These are phyloP conservation scores for Ammodytes dubius DNA, from an alignment of 2,113 vertebrate genomes.

Conservation along the genomic window DNA sequence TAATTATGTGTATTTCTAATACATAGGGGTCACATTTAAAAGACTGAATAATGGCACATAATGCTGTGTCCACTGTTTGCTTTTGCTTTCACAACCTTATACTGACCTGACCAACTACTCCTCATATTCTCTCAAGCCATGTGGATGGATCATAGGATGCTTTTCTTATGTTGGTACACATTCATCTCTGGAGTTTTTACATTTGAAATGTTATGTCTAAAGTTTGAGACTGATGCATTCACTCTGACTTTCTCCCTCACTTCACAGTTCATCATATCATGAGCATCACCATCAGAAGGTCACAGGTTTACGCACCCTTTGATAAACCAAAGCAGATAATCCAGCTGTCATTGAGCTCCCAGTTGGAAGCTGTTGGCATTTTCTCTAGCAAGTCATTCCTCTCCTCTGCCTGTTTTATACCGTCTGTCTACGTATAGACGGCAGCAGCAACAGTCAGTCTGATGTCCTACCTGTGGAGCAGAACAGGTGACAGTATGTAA, in stretches of 20 bases:
- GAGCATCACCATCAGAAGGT: conserved; percentile 51
- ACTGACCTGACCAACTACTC: background rate
- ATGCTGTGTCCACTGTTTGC: background rate
- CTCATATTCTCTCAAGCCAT: background rate
- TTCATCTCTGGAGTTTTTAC: background rate
- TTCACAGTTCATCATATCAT: background rate
- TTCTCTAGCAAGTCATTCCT: background rate
- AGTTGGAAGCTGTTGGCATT: conserved; percentile 42
- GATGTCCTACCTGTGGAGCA: conserved; percentile 75
- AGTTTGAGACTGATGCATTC: background rate
- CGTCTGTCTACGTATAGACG: no score
- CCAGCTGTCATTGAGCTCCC: conserved; percentile 43
- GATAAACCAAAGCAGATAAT: conserved; percentile 37
- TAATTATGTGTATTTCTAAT: background rate
- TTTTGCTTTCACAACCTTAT: background rate
- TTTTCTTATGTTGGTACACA: background rate
- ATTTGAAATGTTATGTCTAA: background rate
- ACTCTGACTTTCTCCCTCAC: background rate
- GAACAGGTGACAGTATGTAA: conserved; percentile 54
- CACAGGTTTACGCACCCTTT: conserved; percentile 21
- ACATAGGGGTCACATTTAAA: background rate
- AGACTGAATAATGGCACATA: background rate
- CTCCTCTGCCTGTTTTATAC: background rate
- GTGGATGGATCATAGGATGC: background rate
- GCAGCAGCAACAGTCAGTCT: background rate